Evolutionary conservation across 2,113 vertebrate genomes (phyloP).

Genomic region (Hassar affinis): DNA sequence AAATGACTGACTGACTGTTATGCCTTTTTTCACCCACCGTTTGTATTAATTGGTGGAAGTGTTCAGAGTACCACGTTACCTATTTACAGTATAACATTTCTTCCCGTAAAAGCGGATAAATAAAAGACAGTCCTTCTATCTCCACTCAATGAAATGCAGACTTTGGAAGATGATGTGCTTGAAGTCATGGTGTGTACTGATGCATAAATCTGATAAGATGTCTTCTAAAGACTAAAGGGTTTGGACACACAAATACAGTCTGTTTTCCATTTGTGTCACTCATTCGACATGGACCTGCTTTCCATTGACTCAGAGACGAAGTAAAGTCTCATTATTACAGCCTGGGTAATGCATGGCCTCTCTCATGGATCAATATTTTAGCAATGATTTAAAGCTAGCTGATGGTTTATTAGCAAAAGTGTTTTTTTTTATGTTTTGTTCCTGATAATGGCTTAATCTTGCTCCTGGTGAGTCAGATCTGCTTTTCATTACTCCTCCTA

Average conservation of each 20-base stretch:
- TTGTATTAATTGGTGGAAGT: too few relatives aligned
- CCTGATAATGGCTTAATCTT: constrained; percentile 53
- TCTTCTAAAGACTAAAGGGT: constrained; percentile 20
- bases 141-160: constrained; percentile 2
- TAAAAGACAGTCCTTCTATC: constrained; percentile 1
- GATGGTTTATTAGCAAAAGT: constrained; percentile 40
- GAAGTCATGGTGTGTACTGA: background rate
- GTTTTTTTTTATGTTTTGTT: constrained; percentile 32
- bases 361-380: constrained; percentile 49
- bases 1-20: too few relatives aligned
- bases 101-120: background rate
- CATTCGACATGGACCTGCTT: constrained; percentile 19
- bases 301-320: constrained; percentile 28
- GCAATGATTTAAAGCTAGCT: constrained; percentile 47
- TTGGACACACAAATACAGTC: constrained; percentile 24
- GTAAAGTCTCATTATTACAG: constrained; percentile 33
- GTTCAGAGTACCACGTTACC: too few relatives aligned
- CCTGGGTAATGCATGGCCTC: constrained; percentile 25
- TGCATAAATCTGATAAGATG: constrained; percentile 42
- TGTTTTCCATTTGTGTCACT: constrained; percentile 37
- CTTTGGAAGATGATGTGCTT: constrained; percentile 16
- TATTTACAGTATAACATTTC: background rate
- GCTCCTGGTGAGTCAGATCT: constrained; percentile 16
- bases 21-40: too few relatives aligned
- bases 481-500: background rate